Evolutionary conservation across 37 sponge, comb jelly and placozoan species (phyloP).

Genomic region (Diacarnus erythraeanus): DNA sequence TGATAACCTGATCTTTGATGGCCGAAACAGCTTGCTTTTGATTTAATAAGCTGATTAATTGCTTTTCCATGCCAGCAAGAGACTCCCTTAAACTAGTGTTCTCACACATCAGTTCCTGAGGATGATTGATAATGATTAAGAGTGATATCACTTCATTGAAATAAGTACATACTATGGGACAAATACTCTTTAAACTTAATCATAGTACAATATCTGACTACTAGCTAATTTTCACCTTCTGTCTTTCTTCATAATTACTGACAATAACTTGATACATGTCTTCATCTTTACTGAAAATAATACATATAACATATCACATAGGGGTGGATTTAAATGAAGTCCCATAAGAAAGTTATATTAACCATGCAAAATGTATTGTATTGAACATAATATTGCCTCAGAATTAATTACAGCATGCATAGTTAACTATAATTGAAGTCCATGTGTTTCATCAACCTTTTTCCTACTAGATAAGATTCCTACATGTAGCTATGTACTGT

Average conservation of each 20-base stretch:
- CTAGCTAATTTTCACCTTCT: slow-evolving; percentile 32
- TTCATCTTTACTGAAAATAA: slow-evolving; percentile 46
- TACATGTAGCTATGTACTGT: too few species aligned
- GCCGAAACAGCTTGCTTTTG: not conserved
- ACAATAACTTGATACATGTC: slow-evolving; percentile 46
- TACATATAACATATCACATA: not conserved
- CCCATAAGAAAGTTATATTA: not conserved
- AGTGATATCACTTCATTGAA: not conserved
- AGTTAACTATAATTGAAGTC: too few species aligned
- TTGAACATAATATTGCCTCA: too few species aligned
- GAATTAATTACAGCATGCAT: too few species aligned
- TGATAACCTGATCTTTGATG: not conserved
- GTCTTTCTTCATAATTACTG: slow-evolving; percentile 56
- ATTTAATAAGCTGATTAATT: slow-evolving; percentile 45
- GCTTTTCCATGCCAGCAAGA: slow-evolving; percentile 51
- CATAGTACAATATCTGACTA: not conserved
- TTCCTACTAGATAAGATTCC: too few species aligned
- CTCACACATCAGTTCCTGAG: slow-evolving; percentile 57
- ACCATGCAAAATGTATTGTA: not conserved
- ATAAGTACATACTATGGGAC: not conserved
- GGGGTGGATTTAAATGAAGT: not conserved
- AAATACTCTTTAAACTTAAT: not conserved
- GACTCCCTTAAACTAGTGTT: slow-evolving; percentile 63
- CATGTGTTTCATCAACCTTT: too few species aligned
- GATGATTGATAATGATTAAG: too few species aligned